phyloP scores from a whole-genome alignment of 2,797 vertebrate genomes.

The Lophotriccus pileatus region DNA sequence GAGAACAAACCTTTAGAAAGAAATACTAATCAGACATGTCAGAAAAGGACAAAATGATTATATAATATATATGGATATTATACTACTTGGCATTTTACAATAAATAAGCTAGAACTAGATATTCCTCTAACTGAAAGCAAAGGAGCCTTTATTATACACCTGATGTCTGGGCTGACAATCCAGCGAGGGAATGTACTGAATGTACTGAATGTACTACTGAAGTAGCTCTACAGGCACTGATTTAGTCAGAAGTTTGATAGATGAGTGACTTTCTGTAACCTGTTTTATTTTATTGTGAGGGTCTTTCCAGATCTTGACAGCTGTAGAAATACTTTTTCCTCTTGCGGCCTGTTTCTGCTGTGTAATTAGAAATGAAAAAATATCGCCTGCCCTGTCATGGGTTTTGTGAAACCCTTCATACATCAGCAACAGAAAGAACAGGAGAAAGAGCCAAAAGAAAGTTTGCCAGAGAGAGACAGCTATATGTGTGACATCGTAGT shows the following conservation, averaged over 20 bases:
- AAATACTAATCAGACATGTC: not conserved
- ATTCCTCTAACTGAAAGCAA: not conserved
- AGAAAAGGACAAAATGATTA: not conserved
- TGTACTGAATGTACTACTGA: too few relatives aligned
- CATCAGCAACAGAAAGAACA: not conserved
- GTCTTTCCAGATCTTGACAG: not conserved
- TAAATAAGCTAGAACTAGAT: not conserved
- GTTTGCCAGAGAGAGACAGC: not conserved
- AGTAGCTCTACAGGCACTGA: not conserved
- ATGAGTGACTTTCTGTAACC: not conserved
- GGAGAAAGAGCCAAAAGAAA: not conserved
- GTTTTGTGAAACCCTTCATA: not conserved
- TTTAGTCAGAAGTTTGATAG: not conserved
- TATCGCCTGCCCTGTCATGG: accelerated
- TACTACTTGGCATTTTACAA: not conserved
- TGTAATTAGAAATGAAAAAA: not conserved
- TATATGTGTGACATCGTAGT: accelerated
- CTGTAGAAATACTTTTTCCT: not conserved
- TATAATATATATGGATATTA: not conserved
- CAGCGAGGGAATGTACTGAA: not conserved
- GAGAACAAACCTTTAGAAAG: not conserved
- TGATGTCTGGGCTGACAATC: not conserved
- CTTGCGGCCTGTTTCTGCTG: accelerated
- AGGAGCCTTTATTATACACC: not conserved
- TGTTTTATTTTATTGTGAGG: not conserved